Base-by-base conservation (phyloP, 2,888 invertebrate genomes). In the Ichneumon xanthorius region DNA sequence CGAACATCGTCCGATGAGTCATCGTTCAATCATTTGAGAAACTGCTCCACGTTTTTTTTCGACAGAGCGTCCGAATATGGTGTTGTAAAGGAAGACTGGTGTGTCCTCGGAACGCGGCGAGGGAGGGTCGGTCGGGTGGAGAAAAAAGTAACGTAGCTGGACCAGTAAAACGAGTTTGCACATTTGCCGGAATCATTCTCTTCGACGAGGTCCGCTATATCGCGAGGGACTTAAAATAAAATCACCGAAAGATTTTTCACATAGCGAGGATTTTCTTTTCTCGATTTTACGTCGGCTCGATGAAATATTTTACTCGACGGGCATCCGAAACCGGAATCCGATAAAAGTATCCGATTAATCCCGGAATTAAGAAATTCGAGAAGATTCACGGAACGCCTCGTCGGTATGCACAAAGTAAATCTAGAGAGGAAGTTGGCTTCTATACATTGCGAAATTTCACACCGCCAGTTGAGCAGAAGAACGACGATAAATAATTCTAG, bases 101-200 rank as follows among this genome's bases (percentile, higher is more conserved):
- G 61, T 50, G 37, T 37, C 79, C 79, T 79, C 71, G 79, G 71
- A 71, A 50, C 19, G 61, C 61, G 33, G 63, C 22, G 48, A 37
- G 79, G 22, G 16, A 50, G 63, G 30, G 19, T 22, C 50, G 11
- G 50, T 3, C 5, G 33, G 9, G 45, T 48, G 26, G 58, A 58
- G 58, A 58, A 68, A 26, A 68, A 68, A 78, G 14, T 16, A 53
- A 48, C 19, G n/a, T 22, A 61, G 30, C 9, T 50, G 73, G 45
- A 73, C 73, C 73, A 30, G 73, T 30, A 26, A 22, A 73, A 73
- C 73, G 45, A 40, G 73, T 61, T 61, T 73, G 14, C 22, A 45
- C 40, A 45, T 73, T 61, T 30, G 45, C 45, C 45, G 30, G 45
- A 61, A 58, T 71, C 22, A 50, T 14, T 14, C 9, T 55, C 37